Base-by-base conservation (phyloP, 2,113 vertebrate species). In the Corynorhinus townsendii region DNA sequence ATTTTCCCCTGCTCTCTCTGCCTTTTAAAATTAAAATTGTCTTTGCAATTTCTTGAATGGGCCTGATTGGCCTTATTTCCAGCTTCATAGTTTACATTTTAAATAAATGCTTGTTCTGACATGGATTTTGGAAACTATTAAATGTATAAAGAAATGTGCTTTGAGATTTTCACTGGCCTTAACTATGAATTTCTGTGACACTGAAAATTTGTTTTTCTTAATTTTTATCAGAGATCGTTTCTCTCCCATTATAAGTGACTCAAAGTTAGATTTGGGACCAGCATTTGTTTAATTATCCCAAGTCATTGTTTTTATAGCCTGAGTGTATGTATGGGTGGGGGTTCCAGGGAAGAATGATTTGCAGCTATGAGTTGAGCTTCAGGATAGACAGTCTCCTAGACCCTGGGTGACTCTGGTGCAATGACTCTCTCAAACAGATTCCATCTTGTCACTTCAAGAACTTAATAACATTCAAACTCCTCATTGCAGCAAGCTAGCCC, bases 11-110 rank as follows among this genome's bases (percentile, higher is more conserved):
- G 14, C 38, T n/a, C 11, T 35, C 3, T 81, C 35, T 47, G 69
- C 28, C 19, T 35, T 86, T 91, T 59, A 69, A 86, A 68, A 66
- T 77, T 59, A 59, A 54, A 64, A 3, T 71, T 15, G 4, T 49
- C 38, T 59, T 62, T 38, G 24, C 35, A 26, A 72, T 86, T 20
- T 62, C 71, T 75, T 24, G 35, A 89, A 72, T 91, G 69, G 45
- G 11, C 45, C 28, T 9, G 43, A 68, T 47, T 12, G 79, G 47
- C 54, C 64, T 86, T 66, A 38, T 89, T 95, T 83, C 75, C 26
- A 69, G n/a, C 33, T 69, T 93, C 64, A 59, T 84, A 47, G 30
- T 95, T 93, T 86, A 68, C 26, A 24, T 93, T 81, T 91, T 76
- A 88, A 77, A 56, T 82, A 68, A 87, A 28, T 17, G 6, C 8